Conservation (phyloP, 1,140 invertebrate species). For the Stenopsyche tienmushanensis region DNA sequence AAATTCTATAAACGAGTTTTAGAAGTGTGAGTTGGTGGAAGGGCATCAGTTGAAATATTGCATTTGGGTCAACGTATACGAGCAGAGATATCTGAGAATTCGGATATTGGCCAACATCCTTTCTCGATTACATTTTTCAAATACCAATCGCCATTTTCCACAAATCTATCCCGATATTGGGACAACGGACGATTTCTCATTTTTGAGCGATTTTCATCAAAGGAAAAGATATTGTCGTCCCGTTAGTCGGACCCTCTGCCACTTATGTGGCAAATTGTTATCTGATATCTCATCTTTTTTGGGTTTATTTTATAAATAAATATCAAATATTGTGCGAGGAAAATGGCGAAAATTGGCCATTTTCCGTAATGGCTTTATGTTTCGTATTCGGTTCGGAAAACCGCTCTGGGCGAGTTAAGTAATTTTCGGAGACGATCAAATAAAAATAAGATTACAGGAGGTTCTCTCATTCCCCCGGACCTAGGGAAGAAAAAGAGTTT, state of each 20-base stretch:
- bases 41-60: neutral
- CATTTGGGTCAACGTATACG: neutral
- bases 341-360: slow-evolving; percentile 37
- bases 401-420: slow-evolving; percentile 25
- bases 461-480: too few species aligned
- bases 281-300: slow-evolving; percentile 23
- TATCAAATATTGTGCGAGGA: slow-evolving; percentile 26
- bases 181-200: neutral
- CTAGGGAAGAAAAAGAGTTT: too few species aligned
- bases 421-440: slow-evolving; percentile 39
- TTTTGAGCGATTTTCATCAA: neutral
- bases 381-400: slow-evolving; percentile 26
- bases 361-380: slow-evolving; percentile 37
- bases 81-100: neutral
- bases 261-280: slow-evolving; percentile 7
- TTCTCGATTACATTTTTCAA: neutral
- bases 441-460: slow-evolving; percentile 38
- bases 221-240: neutral
- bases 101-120: neutral
- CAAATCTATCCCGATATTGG: neutral
- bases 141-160: neutral
- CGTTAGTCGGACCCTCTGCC: neutral
- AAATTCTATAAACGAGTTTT: too few species aligned
- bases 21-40: too few species aligned
- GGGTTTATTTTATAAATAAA: slow-evolving; percentile 24